Evolutionary conservation across 2,797 vertebrate species (phyloP).

Genomic region (Sebastes variabilis): DNA sequence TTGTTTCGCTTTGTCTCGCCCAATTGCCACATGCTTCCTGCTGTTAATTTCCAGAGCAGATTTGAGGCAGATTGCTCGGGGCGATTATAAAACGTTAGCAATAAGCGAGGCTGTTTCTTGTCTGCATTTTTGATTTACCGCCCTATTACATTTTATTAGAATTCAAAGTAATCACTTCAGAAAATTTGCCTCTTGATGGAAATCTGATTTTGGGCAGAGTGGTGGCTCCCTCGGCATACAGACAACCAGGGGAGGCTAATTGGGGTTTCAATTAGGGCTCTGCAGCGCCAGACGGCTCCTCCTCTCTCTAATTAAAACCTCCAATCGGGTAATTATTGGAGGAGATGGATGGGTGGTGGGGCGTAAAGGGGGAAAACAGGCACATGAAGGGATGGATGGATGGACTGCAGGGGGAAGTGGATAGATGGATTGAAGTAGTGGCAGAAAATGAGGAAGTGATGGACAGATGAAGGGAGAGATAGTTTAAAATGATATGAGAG

Average conservation of each 20-base stretch:
- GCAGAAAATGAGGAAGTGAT: conserved; percentile 14
- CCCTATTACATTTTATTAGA: conserved; percentile 37
- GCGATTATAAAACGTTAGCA: conserved; percentile 38
- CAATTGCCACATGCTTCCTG: conserved; percentile 36
- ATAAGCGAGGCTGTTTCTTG: neutral
- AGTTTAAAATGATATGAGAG: neutral
- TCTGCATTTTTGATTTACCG: conserved; percentile 30
- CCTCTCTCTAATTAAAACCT: conserved; percentile 67
- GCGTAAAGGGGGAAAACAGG: neutral
- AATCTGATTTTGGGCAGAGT: conserved; percentile 50
- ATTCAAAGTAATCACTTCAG: conserved; percentile 49
- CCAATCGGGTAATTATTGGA: conserved; percentile 58
- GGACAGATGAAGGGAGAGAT: conserved; percentile 17
- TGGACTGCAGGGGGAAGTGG: neutral
- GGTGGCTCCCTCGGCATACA: conserved; percentile 11
- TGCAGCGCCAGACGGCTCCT: conserved; percentile 34
- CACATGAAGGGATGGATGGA: conserved; percentile 29
- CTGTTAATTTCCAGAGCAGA: conserved; percentile 57
- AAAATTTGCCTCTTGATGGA: conserved; percentile 55
- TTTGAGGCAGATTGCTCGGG: conserved; percentile 50
- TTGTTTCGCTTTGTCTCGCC: conserved; percentile 35
- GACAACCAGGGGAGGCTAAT: conserved; percentile 54
- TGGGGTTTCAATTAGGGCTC: conserved; percentile 70
- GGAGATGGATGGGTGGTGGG: conserved; percentile 24
- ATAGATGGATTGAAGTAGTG: neutral